Conservation (phyloP, 2,113 vertebrate genomes). For the Micromys minutus region DNA sequence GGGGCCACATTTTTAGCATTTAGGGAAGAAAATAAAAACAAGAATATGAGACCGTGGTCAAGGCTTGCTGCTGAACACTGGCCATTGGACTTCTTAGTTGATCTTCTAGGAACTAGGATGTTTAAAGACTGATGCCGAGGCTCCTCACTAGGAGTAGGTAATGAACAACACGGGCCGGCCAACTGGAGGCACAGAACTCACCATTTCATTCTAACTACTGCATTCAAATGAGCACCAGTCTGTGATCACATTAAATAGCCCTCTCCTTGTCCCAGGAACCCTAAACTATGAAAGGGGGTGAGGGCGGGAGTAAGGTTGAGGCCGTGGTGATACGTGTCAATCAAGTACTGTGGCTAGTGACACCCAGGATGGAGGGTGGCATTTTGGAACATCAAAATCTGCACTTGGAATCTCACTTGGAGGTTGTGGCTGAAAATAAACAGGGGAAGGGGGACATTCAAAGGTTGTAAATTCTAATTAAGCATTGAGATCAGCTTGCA, state of each 20-base stretch:
- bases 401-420: slow-evolving; percentile 57
- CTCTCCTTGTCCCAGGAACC: slow-evolving; percentile 21
- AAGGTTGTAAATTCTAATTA: slow-evolving; percentile 77
- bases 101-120: neutral
- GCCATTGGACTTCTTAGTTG: neutral
- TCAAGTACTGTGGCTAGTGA: slow-evolving; percentile 39
- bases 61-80: neutral
- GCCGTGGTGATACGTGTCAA: slow-evolving; percentile 56
- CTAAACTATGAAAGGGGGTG: slow-evolving; percentile 12
- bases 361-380: neutral
- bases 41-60: neutral
- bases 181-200: neutral
- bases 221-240: neutral
- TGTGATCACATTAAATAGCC: neutral
- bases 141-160: neutral
- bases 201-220: neutral
- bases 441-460: slow-evolving; percentile 38
- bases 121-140: neutral
- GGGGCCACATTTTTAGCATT: neutral
- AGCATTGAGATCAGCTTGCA: slow-evolving; percentile 63
- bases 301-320: neutral
- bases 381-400: slow-evolving; percentile 51
- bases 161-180: neutral
- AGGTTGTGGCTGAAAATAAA: slow-evolving; percentile 53
- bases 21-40: neutral